Conservation (phyloP, 2,797 vertebrate genomes). For the Arctocebus calabarensis region DNA sequence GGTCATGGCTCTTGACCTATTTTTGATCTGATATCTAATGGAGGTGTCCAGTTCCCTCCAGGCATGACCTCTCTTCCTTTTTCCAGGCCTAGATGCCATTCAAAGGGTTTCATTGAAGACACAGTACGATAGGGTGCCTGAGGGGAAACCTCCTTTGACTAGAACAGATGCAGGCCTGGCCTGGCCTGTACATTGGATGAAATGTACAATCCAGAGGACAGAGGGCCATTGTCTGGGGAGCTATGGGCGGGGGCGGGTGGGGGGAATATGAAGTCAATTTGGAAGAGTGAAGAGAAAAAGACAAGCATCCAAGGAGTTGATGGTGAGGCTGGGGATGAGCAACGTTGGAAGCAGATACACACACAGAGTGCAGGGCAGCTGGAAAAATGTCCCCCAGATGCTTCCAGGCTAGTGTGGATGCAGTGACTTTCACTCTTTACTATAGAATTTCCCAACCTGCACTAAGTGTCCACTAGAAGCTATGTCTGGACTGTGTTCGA, state of each 20-base stretch:
- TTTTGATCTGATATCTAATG: background rate
- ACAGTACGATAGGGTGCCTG: background rate
- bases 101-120: background rate
- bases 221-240: background rate
- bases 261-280: too few species aligned
- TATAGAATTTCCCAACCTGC: background rate
- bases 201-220: background rate
- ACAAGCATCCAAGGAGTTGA: background rate
- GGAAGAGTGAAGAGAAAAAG: background rate
- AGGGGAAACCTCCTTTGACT: background rate
- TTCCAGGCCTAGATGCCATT: background rate
- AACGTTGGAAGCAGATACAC: background rate
- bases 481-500: accelerated
- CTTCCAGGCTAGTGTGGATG: background rate
- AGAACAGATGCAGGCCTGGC: background rate
- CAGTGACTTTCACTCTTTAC: background rate
- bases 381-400: background rate
- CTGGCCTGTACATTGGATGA: background rate
- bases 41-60: background rate
- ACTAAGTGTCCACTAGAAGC: background rate
- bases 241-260: accelerated
- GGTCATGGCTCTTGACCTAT: background rate
- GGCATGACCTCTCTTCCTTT: background rate
- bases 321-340: background rate
- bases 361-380: background rate